Percentiles rank a stretch among this genome's conserved stretches.
Conservation (phyloP, 2,113 vertebrate species). For the Cynoglossus semilaevis region DNA sequence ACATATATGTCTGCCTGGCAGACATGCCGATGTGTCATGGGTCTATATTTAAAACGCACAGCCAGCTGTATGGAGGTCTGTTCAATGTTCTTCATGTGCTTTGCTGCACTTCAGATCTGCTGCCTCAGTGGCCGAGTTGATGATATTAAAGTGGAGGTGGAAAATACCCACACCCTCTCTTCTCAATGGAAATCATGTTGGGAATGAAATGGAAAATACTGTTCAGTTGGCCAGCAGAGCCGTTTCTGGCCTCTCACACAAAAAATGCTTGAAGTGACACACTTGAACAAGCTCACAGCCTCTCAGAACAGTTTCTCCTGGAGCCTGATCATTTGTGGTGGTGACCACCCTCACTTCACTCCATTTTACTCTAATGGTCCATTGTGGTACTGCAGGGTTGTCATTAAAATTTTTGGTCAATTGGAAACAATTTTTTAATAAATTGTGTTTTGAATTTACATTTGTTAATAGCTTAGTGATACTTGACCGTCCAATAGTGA, state of each 20-base stretch:
- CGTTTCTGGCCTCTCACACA: slow-evolving; percentile 21
- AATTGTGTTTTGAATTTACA: too few relatives aligned
- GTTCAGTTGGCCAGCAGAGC: slow-evolving; percentile 45
- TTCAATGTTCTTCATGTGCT: slow-evolving; percentile 57
- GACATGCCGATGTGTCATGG: slow-evolving; percentile 36
- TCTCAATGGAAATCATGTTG: slow-evolving; percentile 39
- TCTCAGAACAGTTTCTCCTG: slow-evolving; percentile 8
- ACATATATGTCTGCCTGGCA: slow-evolving; percentile 14
- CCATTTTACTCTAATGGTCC: too few relatives aligned
- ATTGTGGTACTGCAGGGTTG: too few relatives aligned
- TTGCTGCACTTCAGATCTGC: slow-evolving; percentile 65
- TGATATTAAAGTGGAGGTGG: slow-evolving; percentile 68
- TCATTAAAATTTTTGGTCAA: too few relatives aligned
- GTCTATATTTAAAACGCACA: slow-evolving; percentile 63
- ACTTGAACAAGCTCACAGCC: slow-evolving; percentile 1
- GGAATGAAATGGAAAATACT: slow-evolving; percentile 55
- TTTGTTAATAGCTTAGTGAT: too few relatives aligned
- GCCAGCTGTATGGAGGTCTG: slow-evolving; percentile 55
- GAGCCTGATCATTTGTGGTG: slow-evolving; percentile 2
- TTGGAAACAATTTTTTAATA: too few relatives aligned
- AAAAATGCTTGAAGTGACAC: slow-evolving; percentile 31
- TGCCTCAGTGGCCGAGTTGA: slow-evolving; percentile 54
- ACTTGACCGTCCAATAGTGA: too few relatives aligned
- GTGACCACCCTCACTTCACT: background rate
- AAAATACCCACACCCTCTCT: slow-evolving; percentile 44